phyloP scores from a whole-genome alignment of 2,797 vertebrate species.

The Aulostomus chinensis region DNA sequence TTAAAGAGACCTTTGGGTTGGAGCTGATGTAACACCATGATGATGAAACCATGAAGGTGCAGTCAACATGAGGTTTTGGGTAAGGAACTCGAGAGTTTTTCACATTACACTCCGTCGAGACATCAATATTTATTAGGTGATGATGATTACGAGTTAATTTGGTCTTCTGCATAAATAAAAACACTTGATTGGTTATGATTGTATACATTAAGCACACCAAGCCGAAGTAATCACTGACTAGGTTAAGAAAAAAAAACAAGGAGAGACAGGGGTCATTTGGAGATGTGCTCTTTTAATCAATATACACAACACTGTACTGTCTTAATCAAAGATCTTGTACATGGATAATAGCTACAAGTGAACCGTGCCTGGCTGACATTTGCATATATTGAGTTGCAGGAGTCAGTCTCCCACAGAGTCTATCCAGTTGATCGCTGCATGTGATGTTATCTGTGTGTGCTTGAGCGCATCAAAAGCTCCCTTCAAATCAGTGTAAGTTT shows the following conservation, averaged over 20 bases:
- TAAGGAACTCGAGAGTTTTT: no score
- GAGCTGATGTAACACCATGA: constrained; percentile 17
- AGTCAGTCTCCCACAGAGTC: constrained; percentile 58
- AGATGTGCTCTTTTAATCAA: constrained; percentile 67
- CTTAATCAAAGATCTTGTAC: constrained; percentile 77
- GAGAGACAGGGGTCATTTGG: constrained; percentile 52
- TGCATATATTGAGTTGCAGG: constrained; percentile 78
- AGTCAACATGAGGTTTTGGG: no score
- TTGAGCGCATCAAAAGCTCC: constrained; percentile 26
- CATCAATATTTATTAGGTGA: no score
- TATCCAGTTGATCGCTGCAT: constrained; percentile 44
- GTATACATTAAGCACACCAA: no score
- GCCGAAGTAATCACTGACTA: no score
- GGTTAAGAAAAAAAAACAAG: constrained; percentile 27
- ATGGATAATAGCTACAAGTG: constrained; percentile 72
- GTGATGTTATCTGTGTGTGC: constrained; percentile 50
- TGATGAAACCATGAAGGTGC: no score
- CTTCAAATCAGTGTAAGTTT: constrained; percentile 16
- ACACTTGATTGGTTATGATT: no score
- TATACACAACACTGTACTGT: constrained; percentile 47
- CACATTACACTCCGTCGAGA: no score
- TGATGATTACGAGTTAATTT: no score
- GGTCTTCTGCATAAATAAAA: no score
- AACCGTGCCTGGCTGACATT: constrained; percentile 67
- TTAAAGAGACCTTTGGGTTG: constrained; percentile 26